Conservation (phyloP, 2,888 invertebrate genomes). For the Lepidocyrtoides sp. region DNA sequence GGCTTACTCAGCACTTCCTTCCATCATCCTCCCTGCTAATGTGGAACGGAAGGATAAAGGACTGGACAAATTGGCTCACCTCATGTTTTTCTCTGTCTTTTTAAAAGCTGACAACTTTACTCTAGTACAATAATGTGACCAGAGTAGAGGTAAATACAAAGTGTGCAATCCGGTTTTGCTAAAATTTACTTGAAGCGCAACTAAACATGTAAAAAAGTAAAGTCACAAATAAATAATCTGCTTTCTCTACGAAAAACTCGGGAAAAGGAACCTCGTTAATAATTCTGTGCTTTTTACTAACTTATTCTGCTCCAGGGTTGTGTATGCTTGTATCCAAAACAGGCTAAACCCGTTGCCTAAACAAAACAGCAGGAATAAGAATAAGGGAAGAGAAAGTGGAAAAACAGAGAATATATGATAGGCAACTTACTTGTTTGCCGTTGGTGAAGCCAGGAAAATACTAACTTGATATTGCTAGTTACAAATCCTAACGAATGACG, state of each 20-base stretch:
- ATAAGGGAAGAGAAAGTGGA: background rate
- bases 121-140: too few relatives aligned
- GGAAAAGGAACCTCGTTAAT: conserved; percentile 73
- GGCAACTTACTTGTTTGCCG: conserved; percentile 65
- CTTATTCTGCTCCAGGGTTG: conserved; percentile 77
- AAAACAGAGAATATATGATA: too few relatives aligned
- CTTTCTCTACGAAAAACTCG: conserved; percentile 51
- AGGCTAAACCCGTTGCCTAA: conserved; percentile 41
- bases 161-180: background rate
- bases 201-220: conserved; percentile 30
- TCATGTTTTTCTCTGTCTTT: conserved; percentile 43
- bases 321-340: conserved; percentile 68
- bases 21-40: conserved; percentile 28
- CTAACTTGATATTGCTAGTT: background rate
- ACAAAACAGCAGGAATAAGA: background rate
- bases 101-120: conserved; percentile 23
- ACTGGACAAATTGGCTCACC: conserved; percentile 74
- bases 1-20: conserved; percentile 38
- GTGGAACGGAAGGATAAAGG: conserved; percentile 65
- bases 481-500: background rate
- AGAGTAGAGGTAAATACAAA: too few relatives aligned
- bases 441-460: conserved; percentile 26
- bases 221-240: conserved; percentile 79
- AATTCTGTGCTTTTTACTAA: conserved; percentile 77
- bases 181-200: background rate